These are phyloP conservation scores for Ectemnius continuus DNA, from an alignment of 2,888 invertebrate species.

Conservation along the genomic window DNA sequence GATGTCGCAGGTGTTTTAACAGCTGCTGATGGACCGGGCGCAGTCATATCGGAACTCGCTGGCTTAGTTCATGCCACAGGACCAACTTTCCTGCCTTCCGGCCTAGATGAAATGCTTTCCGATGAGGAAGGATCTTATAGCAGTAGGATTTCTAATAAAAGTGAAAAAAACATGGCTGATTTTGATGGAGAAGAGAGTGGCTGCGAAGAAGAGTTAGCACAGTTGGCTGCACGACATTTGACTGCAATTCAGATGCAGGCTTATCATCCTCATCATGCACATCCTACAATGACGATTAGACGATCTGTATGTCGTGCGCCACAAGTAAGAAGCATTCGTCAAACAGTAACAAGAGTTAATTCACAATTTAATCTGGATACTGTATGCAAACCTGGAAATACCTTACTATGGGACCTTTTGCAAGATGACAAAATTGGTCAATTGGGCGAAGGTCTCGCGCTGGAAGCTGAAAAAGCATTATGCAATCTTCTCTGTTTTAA, in stretches of 20 bases:
- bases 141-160: slow-evolving; percentile 94
- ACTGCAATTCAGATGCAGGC: slow-evolving; percentile 76
- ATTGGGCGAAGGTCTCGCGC: slow-evolving; percentile 92
- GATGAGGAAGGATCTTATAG: slow-evolving; percentile 88
- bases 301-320: slow-evolving; percentile 70
- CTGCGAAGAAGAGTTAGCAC: slow-evolving; percentile 90
- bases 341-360: slow-evolving; percentile 60
- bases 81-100: slow-evolving; percentile 71
- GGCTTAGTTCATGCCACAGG: slow-evolving; percentile 76
- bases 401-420: slow-evolving; percentile 94
- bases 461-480: slow-evolving; percentile 96
- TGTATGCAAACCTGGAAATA: slow-evolving; percentile 94
- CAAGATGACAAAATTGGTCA: slow-evolving; percentile 94
- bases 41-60: slow-evolving; percentile 78
- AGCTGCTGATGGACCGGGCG: slow-evolving; percentile 70
- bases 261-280: slow-evolving; percentile 74
- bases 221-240: slow-evolving; percentile 83
- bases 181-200: slow-evolving; percentile 95
- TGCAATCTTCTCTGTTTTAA: slow-evolving; percentile 94
- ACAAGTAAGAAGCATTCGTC: slow-evolving; percentile 62
- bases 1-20: slow-evolving; percentile 71
- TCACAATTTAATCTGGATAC: slow-evolving; percentile 83
- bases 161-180: slow-evolving; percentile 96
- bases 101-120: slow-evolving; percentile 74
- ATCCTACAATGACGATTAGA: slow-evolving; percentile 70